Evolutionary conservation across 2,113 vertebrate species (phyloP), one percentile per base, ranked within the genome.

Genomic region (Pica pica): DNA sequence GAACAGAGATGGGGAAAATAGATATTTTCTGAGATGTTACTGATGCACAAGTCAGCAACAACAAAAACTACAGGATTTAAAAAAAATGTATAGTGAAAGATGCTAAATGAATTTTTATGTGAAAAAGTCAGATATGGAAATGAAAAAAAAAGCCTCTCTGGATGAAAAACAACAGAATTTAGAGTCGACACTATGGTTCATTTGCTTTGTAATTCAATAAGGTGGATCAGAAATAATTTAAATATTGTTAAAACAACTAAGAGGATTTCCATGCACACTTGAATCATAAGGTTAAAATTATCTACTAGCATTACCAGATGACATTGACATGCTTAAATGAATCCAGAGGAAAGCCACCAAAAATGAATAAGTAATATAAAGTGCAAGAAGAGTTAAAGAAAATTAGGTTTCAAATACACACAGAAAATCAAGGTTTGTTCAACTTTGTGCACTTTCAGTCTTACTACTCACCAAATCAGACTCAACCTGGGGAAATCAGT

Each of bases 161-260:
- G 19, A 69, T 53, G 16, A 88, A 82, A 87, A 67, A 0, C 21
- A 82, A 13, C 26, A 60, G 49, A 87, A 77, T 69, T 84, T 55
- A 56, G 28, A 65, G 18, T 59, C 0, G 0, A 23, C 7, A 8
- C 11, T 64, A 10, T 61, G 30, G 30, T 41, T 26, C n/a, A 61
- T 41, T 8, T 64, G 13, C 6, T 88, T 50, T 79, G 8, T 16
- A 60, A 57, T 89, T 86, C 28, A 71, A 13, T 27, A 49, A 71
- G 7, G 3, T 41, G 49, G 21, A 65, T 16, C 35, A 89, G 33
- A 89, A 79, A 76, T 27, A 60, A 78, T 53, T 70, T 78, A 65
- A 85, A 78, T 78, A 52, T 47, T 83, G 16, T 64, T 71, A 44
- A 71, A 92, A 85, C 8, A 80, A 68, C 2, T 17, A 65, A 78